Percentiles rank a stretch among this genome's conserved stretches.
phyloP scores from a whole-genome alignment of 1,140 invertebrate species.

The Lepidurus arcticus region DNA sequence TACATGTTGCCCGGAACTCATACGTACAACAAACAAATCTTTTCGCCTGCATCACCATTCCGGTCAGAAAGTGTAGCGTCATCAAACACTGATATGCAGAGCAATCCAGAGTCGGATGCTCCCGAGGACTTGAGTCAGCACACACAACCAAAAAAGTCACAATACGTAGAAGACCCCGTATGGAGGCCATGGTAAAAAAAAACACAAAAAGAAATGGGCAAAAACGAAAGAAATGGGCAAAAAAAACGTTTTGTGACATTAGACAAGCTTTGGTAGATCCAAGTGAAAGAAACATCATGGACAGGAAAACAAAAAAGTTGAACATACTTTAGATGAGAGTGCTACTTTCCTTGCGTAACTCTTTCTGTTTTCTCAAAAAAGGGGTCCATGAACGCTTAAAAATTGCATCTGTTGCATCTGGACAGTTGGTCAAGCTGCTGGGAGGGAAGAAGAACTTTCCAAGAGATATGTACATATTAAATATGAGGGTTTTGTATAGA shows the following conservation, averaged over 20 bases:
- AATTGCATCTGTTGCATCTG: background rate
- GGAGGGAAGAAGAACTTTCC: background rate
- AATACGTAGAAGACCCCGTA: background rate
- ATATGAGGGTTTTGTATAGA: background rate
- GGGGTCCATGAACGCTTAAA: constrained; percentile 13
- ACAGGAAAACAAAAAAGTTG: background rate
- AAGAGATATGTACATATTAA: constrained; percentile 1
- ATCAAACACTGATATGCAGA: background rate
- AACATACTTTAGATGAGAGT: background rate
- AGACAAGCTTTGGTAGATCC: background rate
- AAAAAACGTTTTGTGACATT: background rate
- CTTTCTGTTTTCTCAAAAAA: background rate
- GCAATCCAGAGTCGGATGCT: constrained; percentile 2
- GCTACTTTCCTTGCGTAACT: constrained; percentile 17
- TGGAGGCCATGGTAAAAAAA: constrained; percentile 10
- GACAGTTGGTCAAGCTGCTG: background rate
- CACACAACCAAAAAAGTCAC: background rate
- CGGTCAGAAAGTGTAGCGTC: background rate
- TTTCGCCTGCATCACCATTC: background rate
- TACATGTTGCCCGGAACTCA: background rate
- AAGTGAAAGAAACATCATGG: background rate
- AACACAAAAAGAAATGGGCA: background rate
- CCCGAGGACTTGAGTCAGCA: constrained; percentile 12
- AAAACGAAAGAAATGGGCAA: background rate
- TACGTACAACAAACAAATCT: background rate